Base-by-base conservation (phyloP, 2,888 invertebrate species). In the Agrotis segetum region DNA sequence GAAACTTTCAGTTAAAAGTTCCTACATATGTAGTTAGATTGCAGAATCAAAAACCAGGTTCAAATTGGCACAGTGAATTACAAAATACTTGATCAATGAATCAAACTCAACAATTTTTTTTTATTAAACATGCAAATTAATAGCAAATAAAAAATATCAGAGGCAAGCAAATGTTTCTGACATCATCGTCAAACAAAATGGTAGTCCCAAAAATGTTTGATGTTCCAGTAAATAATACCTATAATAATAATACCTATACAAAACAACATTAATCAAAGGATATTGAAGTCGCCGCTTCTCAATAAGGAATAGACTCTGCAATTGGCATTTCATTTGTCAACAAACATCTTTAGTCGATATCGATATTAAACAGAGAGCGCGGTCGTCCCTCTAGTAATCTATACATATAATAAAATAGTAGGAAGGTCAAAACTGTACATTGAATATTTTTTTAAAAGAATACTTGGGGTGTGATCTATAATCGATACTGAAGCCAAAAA, bases 291-390 rank as follows among this genome's bases (percentile, higher is more conserved):
- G 13, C 67, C 55, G 49, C 29, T 68, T 21, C 29, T 65, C 65
- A 71, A 68, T 77, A 67, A 50, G 60, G 69, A 65, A 63, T 61
- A 62, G 68, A 56, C 21, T 70, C 74, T 82, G 80, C 62, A 68
- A 73, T 71, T 77, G 78, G 71, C 83, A 79, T 74, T 83, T 77
- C 71, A 84, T 84, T 84, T 83, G 77, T 83, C 81, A 84, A 79
- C 70, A 82, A 78, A 77, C 71, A 66, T 84, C 77, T 68, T 84
- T 73, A 64, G 55, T 71, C 65, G 34, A 34, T 56, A 56, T 56
- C 56, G 56, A 56, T 19, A 56, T 71, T 61, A 74, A 70, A 55
- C 56, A 63, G 55, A 56, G 52, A 69, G 67, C 66, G 71, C 46
- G 14, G 63, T 40, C 64, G 55, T 59, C 55, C 50, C 62, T 66